These are phyloP conservation scores for Podarcis lilfordi DNA, from an alignment of 2,797 vertebrate genomes.

Conservation along the genomic window DNA sequence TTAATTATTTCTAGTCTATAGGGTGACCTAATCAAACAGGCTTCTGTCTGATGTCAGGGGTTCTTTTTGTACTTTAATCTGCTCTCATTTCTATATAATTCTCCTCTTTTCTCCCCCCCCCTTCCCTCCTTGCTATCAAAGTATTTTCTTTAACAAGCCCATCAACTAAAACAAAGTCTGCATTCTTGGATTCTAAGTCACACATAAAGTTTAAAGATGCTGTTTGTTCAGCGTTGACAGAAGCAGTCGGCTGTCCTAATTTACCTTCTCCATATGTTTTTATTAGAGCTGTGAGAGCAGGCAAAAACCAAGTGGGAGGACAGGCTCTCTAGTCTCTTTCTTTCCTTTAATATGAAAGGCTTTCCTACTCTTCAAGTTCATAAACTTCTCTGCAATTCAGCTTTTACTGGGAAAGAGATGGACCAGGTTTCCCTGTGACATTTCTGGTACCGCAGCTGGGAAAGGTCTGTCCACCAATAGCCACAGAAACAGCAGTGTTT, in stretches of 20 bases:
- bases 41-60: constrained; percentile 65
- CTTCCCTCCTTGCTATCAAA: constrained; percentile 53
- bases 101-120: constrained; percentile 30
- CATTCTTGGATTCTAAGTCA: constrained; percentile 70
- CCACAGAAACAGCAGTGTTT: neutral
- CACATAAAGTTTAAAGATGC: constrained; percentile 64
- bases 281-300: constrained; percentile 71
- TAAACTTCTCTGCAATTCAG: constrained; percentile 40
- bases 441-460: constrained; percentile 26
- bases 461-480: constrained; percentile 21
- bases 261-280: constrained; percentile 73
- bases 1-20: constrained; percentile 71
- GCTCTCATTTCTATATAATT: constrained; percentile 64
- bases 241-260: constrained; percentile 71
- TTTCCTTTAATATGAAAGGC: constrained; percentile 54
- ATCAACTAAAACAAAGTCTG: constrained; percentile 69
- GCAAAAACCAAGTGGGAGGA: constrained; percentile 67
- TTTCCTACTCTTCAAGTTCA: constrained; percentile 31
- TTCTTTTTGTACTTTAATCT: constrained; percentile 68
- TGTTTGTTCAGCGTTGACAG: constrained; percentile 70
- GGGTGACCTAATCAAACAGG: constrained; percentile 68
- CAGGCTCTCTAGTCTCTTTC: constrained; percentile 35
- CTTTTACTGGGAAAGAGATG: neutral
- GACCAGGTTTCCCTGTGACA: constrained; percentile 17
- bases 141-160: constrained; percentile 64